Evolutionary conservation across 2,888 invertebrate species (phyloP), one percentile per base, ranked within the genome.

Genomic region (Rhamnusium bicolor): DNA sequence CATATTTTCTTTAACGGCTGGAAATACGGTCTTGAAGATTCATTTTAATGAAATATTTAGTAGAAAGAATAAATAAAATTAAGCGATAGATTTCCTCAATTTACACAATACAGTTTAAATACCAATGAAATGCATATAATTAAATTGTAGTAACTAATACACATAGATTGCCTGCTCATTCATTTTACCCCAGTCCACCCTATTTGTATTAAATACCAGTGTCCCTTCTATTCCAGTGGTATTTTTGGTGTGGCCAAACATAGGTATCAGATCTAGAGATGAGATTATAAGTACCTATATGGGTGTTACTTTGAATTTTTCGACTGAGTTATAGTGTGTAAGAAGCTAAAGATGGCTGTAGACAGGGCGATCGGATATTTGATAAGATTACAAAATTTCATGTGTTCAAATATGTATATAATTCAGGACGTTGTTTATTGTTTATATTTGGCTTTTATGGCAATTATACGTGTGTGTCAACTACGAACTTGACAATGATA

Each of bases 241-340:
- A 61, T 61, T 61, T 61, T 61, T 61, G 61, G 61, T 46, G 61
- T 32, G 58, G 58, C 32, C 32, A 27, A 54, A 27, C 29, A 18
- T 32, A 58, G 4, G 29, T 58, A 29, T 58, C 61, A 46, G 61
- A 61, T 61, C 19, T 61, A 19, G 46, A 46, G 21, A 40, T 16
- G n/a, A 61, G 46, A 61, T 61, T 40, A 40, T n/a, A 61, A 46
- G 40, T 19, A 40, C 61, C 46, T 46, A 24, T 40, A 18, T 19
- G 21, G n/a, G 46, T 19, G 46, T 40, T 16, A 46, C 40, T 61
- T 10, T 61, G 46, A 46, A 40, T 40, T 61, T 61, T 46, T 18
- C 21, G 18, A 61, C 46, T 18, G 21, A 61, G 7, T 61, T 46
- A 61, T 61, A 46, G n/a, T 10, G 14, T 54, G 54, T 24, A 24